Percentiles rank a stretch among this genome's conserved stretches.
Conservation (phyloP, 2,797 vertebrate species). For the Anomalospiza imberbis region DNA sequence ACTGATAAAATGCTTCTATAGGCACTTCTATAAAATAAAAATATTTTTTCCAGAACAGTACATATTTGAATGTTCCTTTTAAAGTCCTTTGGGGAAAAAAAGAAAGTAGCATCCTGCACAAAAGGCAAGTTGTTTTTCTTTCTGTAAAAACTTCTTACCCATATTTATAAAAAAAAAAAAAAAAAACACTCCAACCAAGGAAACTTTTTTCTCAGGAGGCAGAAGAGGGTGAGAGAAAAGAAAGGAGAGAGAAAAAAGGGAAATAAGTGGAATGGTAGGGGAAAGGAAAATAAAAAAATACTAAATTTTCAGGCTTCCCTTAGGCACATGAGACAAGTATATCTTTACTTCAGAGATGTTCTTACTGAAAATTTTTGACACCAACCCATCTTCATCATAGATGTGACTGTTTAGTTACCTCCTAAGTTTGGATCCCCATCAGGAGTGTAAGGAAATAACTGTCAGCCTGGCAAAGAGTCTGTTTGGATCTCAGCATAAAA, state of each 20-base stretch:
- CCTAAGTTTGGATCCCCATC: not conserved
- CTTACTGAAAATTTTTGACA: not conserved
- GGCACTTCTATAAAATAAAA: not conserved
- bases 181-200: not conserved
- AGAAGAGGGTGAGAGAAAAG: not conserved
- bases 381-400: not conserved
- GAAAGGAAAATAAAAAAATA: not conserved
- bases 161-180: too few species aligned
- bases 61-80: not conserved
- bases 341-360: not conserved
- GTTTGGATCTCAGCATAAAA: not conserved
- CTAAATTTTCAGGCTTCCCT: not conserved
- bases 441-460: not conserved
- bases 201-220: not conserved
- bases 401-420: not conserved
- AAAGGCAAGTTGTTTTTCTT: not conserved
- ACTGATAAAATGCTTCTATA: not conserved
- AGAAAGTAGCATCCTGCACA: too few species aligned
- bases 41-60: not conserved
- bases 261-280: not conserved
- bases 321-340: not conserved
- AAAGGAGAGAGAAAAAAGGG: not conserved
- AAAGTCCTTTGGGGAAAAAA: fast-evolving
- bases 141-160: not conserved
- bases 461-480: not conserved